These are phyloP conservation scores for Falco peregrinus DNA, from an alignment of 2,797 vertebrate genomes.

Conservation along the genomic window DNA sequence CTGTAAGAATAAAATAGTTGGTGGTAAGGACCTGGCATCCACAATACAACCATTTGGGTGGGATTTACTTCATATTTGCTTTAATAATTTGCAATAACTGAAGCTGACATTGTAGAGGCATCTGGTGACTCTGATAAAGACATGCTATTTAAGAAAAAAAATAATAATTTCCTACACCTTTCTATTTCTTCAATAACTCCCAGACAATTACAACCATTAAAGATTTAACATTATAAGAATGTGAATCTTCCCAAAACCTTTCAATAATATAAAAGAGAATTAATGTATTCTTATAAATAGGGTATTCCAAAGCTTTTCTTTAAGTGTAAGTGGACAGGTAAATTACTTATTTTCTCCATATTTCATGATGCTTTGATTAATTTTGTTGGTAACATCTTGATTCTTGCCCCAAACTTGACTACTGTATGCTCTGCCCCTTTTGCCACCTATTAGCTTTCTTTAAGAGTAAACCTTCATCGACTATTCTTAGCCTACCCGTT, in stretches of 20 bases:
- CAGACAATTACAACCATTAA: neutral
- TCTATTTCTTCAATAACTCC: neutral
- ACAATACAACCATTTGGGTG: neutral
- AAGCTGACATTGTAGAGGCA: neutral
- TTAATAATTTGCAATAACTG: neutral
- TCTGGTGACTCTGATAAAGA: neutral
- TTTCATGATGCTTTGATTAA: neutral
- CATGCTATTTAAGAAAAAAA: neutral
- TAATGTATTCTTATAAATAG: neutral
- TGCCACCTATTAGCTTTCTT: neutral
- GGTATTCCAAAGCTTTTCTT: neutral
- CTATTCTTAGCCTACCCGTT: neutral
- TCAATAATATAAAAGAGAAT: neutral
- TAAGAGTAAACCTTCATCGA: neutral
- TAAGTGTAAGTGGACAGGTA: neutral
- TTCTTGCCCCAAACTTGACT: neutral
- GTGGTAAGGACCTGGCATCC: neutral
- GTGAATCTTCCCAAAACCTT: neutral
- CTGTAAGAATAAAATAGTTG: neutral
- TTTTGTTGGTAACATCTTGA: neutral
- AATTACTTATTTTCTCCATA: neutral
- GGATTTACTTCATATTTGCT: neutral
- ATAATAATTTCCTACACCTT: neutral
- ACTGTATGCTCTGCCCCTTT: neutral
- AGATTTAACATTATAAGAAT: neutral